Percentiles rank a stretch among this genome's conserved stretches.
These are phyloP conservation scores for Drosophila ananassae DNA, from an alignment of 1,140 invertebrate species.

Conservation along the genomic window DNA sequence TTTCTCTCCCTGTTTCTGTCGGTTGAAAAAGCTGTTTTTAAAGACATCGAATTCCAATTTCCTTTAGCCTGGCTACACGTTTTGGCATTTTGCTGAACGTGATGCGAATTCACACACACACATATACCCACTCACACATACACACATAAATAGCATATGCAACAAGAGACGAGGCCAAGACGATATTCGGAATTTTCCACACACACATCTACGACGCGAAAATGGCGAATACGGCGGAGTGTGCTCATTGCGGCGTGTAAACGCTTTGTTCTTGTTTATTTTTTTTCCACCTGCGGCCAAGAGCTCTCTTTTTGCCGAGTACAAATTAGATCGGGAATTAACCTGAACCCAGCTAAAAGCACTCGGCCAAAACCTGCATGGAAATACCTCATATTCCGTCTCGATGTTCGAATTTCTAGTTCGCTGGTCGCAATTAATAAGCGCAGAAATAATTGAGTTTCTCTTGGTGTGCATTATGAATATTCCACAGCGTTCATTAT, in stretches of 20 bases:
- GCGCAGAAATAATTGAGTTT: conserved; percentile 39
- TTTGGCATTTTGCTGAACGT: conserved; percentile 69
- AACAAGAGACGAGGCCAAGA: conserved; percentile 35
- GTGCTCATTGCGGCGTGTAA: conserved; percentile 43
- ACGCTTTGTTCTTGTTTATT: conserved; percentile 43
- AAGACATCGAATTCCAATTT: conserved; percentile 79
- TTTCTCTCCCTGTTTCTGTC: neutral
- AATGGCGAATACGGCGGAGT: conserved; percentile 17
- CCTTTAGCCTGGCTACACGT: conserved; percentile 66
- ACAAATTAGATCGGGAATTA: conserved; percentile 7
- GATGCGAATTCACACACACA: conserved; percentile 62
- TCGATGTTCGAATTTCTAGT: neutral
- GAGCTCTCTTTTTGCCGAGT: neutral
- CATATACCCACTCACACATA: conserved; percentile 10
- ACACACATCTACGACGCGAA: conserved; percentile 1
- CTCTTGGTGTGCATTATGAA: conserved; percentile 5
- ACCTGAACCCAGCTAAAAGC: neutral
- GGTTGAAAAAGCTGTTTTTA: conserved; percentile 70
- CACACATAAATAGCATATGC: conserved; percentile 48
- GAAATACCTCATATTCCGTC: neutral
- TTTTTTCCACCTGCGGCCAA: conserved; percentile 1
- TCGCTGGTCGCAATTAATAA: conserved; percentile 29
- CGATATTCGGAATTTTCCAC: conserved; percentile 19
- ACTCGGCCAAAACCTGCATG: neutral
- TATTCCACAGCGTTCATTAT: conserved; percentile 28